These are phyloP conservation scores for Pachymerium ferrugineum DNA, from an alignment of 2,888 invertebrate genomes.

Conservation along the genomic window DNA sequence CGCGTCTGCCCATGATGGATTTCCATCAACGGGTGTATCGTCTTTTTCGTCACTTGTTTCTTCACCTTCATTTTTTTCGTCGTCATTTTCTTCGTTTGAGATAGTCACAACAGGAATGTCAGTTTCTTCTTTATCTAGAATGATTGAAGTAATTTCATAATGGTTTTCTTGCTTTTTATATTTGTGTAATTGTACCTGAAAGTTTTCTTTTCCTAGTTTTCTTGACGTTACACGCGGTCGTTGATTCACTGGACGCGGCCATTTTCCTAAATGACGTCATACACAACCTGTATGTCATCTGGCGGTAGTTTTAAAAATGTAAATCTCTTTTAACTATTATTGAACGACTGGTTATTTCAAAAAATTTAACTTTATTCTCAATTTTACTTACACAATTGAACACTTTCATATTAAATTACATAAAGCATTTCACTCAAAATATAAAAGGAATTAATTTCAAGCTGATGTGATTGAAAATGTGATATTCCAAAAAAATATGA, in stretches of 20 bases:
- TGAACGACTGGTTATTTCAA: too few species aligned
- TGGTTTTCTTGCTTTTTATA: neutral
- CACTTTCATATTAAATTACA: too few species aligned
- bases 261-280: too few species aligned
- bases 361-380: too few species aligned
- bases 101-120: neutral
- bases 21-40: slow-evolving; percentile 35
- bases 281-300: too few species aligned
- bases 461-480: too few species aligned
- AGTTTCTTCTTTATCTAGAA: slow-evolving; percentile 29
- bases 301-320: too few species aligned
- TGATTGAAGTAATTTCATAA: neutral
- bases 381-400: too few species aligned
- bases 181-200: neutral
- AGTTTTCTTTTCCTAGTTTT: neutral
- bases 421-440: too few species aligned
- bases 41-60: slow-evolving; percentile 29
- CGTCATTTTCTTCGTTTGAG: slow-evolving; percentile 26
- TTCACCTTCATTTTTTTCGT: slow-evolving; percentile 16
- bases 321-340: too few species aligned
- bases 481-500: too few species aligned
- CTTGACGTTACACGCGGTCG: neutral
- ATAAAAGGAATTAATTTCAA: too few species aligned
- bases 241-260: neutral
- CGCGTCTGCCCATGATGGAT: slow-evolving; percentile 72